Percentiles rank a stretch among this genome's conserved stretches.
phyloP scores from a whole-genome alignment of 1,140 invertebrate genomes.

The Leptinotarsa defecta region DNA sequence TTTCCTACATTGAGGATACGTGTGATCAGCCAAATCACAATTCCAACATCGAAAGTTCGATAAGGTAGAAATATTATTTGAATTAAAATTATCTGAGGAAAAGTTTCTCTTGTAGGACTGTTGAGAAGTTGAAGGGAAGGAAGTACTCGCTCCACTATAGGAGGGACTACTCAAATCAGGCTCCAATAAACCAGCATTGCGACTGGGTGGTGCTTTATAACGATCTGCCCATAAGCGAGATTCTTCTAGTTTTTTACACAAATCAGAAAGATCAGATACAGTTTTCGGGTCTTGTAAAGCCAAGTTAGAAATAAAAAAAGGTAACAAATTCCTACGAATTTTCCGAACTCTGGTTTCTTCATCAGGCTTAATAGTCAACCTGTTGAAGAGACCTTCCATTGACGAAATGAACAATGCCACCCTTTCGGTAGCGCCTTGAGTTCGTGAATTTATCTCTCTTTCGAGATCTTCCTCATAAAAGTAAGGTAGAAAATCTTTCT shows the following conservation, averaged over 20 bases:
- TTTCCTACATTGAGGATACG: no score
- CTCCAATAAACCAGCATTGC: not conserved
- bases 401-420: constrained; percentile 5
- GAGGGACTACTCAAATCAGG: not conserved
- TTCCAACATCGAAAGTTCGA: constrained; percentile 8
- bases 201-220: not conserved
- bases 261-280: constrained; percentile 3
- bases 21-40: not conserved
- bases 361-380: not conserved
- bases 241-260: constrained; percentile 1
- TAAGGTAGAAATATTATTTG: not conserved
- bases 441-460: not conserved
- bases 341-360: no score
- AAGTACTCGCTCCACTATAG: not conserved
- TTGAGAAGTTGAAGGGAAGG: not conserved
- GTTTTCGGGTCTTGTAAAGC: constrained; percentile 5
- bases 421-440: constrained; percentile 19
- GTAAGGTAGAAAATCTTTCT: constrained; percentile 19
- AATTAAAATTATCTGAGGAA: not conserved
- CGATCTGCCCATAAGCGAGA: constrained; percentile 1
- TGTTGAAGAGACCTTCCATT: constrained; percentile 3
- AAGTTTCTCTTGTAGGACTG: not conserved
- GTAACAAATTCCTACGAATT: not conserved
- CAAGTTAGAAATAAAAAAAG: constrained; percentile 1
- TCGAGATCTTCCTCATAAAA: constrained; percentile 22